Evolutionary conservation across 2,113 vertebrate species (phyloP).

Genomic region (cattle (Bos taurus)): DNA sequence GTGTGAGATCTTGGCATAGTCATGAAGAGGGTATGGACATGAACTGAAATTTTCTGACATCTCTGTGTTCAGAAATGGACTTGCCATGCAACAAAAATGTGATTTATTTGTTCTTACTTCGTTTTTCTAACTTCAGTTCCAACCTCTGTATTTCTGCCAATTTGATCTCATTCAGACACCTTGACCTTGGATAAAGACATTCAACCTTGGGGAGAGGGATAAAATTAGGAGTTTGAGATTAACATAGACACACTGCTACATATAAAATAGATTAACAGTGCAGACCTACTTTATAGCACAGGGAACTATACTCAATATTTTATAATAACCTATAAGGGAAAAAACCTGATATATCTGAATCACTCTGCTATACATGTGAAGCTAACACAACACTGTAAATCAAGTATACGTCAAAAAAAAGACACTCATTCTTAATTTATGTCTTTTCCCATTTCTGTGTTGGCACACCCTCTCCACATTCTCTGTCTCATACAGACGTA

Average conservation of each 20-base stretch:
- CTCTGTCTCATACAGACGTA: fast-evolving
- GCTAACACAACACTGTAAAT: background rate
- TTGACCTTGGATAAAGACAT: background rate
- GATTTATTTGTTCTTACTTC: background rate
- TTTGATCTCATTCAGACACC: background rate
- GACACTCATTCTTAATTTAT: background rate
- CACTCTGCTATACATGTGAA: background rate
- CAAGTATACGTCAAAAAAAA: background rate
- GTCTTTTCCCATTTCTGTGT: background rate
- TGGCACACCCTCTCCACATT: fast-evolving
- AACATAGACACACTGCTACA: background rate
- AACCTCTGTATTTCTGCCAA: background rate
- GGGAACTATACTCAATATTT: background rate
- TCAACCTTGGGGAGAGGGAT: background rate
- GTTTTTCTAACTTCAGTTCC: background rate
- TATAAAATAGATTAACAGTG: background rate
- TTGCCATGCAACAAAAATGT: background rate
- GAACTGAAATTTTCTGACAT: background rate
- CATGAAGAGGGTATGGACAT: background rate
- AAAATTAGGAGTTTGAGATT: background rate
- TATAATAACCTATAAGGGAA: background rate
- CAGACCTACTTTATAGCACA: background rate
- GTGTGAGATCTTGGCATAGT: background rate
- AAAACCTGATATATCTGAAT: background rate
- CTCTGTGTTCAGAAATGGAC: background rate